Evolutionary conservation across 2,113 vertebrate genomes (phyloP).

Genomic region (Catharus bicknelli): DNA sequence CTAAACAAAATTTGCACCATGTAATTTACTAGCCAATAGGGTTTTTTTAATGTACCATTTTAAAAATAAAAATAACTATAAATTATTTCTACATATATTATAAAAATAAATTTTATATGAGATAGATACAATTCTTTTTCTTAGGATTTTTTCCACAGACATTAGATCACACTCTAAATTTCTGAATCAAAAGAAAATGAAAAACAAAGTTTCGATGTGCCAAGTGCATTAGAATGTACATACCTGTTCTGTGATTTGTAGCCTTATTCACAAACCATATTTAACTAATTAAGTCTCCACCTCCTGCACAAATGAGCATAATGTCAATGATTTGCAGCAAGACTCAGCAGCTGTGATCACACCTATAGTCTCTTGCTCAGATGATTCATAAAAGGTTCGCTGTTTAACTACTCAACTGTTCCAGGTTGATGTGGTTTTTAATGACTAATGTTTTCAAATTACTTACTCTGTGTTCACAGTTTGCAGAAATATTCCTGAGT

Average conservation of each 20-base stretch:
- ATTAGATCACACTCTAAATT: background rate
- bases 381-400: conserved; percentile 14
- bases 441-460: background rate
- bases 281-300: conserved; percentile 35
- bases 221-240: background rate
- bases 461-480: background rate
- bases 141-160: background rate
- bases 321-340: background rate
- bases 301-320: conserved; percentile 13
- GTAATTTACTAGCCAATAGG: background rate
- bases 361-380: conserved; percentile 17
- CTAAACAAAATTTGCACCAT: background rate
- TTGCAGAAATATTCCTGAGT: background rate
- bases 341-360: conserved; percentile 46
- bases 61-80: background rate
- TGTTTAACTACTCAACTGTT: conserved; percentile 15
- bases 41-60: background rate
- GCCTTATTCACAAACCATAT: background rate
- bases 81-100: background rate
- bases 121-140: background rate
- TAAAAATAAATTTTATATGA: background rate
- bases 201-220: background rate
- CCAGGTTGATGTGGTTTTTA: background rate
- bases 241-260: background rate
- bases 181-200: background rate